These are phyloP conservation scores for Flexamia atlantica DNA, from an alignment of 2,888 invertebrate genomes.

Conservation along the genomic window DNA sequence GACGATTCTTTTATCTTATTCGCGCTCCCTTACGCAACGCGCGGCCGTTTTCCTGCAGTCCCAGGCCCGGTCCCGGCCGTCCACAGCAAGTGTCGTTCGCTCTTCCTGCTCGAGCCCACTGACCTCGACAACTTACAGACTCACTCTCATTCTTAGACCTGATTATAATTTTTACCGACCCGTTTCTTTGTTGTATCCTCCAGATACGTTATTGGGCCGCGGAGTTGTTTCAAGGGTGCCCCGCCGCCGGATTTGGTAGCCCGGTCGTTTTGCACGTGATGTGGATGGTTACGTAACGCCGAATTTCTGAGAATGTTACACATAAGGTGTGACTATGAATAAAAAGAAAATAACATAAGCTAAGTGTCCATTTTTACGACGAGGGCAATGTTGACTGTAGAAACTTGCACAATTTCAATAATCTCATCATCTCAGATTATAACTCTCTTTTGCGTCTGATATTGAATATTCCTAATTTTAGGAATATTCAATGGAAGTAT, in stretches of 20 bases:
- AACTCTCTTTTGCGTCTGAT: no score
- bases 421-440: no score
- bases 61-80: not conserved
- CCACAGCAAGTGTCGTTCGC: not conserved
- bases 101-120: not conserved
- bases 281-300: no score
- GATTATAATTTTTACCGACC: not conserved
- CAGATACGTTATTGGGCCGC: not conserved
- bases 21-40: not conserved
- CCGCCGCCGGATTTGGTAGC: not conserved
- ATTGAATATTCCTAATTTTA: no score
- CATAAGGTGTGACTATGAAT: no score
- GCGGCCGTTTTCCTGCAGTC: not conserved
- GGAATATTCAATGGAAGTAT: no score
- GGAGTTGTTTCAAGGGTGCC: not conserved
- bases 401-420: no score
- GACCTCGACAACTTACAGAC: conserved; percentile 10
- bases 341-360: no score
- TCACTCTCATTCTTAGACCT: not conserved
- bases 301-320: no score
- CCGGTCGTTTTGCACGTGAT: not conserved
- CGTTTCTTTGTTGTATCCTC: conserved; percentile 1
- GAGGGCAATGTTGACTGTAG: no score
- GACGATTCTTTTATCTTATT: no score
- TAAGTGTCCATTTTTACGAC: no score